Conservation (phyloP, 2,888 invertebrate genomes). For the Autographa gamma region DNA sequence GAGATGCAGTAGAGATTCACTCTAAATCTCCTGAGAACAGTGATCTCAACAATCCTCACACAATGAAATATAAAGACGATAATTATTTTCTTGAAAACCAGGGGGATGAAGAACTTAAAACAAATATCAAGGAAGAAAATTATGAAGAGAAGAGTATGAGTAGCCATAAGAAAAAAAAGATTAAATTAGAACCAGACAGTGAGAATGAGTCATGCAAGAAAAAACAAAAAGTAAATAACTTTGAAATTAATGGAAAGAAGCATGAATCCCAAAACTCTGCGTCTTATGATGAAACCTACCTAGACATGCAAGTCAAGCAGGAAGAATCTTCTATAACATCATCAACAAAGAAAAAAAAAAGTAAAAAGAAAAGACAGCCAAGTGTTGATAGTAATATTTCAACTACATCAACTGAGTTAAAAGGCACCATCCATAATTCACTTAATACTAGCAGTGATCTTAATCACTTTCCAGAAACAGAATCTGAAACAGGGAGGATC, state of each 20-base stretch:
- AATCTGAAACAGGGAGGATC: slow-evolving; percentile 27
- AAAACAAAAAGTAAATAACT: slow-evolving; percentile 50
- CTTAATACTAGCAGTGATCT: slow-evolving; percentile 33
- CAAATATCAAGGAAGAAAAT: slow-evolving; percentile 40
- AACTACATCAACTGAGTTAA: slow-evolving; percentile 5
- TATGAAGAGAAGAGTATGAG: slow-evolving; percentile 20
- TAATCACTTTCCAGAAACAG: slow-evolving; percentile 17
- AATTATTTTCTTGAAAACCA: slow-evolving; percentile 15
- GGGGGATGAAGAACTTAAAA: slow-evolving; percentile 2
- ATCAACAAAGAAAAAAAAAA: slow-evolving; percentile 56
- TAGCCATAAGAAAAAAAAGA: slow-evolving; percentile 52
- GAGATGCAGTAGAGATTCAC: slow-evolving; percentile 25
- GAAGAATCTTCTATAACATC: slow-evolving; percentile 52
- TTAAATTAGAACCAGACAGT: slow-evolving; percentile 71
- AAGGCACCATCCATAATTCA: slow-evolving; percentile 36
- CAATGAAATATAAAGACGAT: slow-evolving; percentile 55
- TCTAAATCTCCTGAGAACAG: slow-evolving; percentile 41
- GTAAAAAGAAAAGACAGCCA: slow-evolving; percentile 31
- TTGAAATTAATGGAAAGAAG: slow-evolving; percentile 37
- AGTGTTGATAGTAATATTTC: slow-evolving; percentile 29
- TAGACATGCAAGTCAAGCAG: slow-evolving; percentile 70
- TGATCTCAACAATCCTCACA: slow-evolving; percentile 45
- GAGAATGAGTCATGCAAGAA: slow-evolving; percentile 62
- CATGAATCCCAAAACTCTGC: slow-evolving; percentile 30
- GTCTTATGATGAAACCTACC: slow-evolving; percentile 63